Evolutionary conservation across 1,140 invertebrate genomes (phyloP).

Genomic region (Drosophila pallidifrons): DNA sequence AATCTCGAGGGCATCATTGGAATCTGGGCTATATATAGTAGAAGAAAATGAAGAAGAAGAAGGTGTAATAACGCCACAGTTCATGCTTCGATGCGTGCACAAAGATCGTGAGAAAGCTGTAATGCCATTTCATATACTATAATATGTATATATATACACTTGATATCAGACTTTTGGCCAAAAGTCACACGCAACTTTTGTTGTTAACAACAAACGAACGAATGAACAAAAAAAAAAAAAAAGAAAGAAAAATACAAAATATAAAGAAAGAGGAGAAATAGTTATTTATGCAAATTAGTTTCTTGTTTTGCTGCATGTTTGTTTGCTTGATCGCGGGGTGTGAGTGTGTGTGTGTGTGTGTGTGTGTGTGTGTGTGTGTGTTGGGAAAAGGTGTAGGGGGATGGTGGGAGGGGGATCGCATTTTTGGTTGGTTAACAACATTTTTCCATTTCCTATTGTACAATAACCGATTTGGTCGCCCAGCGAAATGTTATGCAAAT

Average conservation of each 20-base stretch:
- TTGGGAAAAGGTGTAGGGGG: too few relatives aligned
- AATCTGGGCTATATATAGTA: too few relatives aligned
- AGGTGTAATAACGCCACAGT: slow-evolving; percentile 7
- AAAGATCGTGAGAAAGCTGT: slow-evolving; percentile 45
- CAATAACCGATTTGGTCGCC: slow-evolving; percentile 35
- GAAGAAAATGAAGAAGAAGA: neutral
- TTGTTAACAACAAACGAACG: slow-evolving; percentile 1
- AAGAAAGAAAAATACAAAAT: neutral
- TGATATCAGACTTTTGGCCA: slow-evolving; percentile 12
- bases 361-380: too few relatives aligned
- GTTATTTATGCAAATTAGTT: slow-evolving; percentile 43
- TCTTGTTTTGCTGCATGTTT: slow-evolving; percentile 19
- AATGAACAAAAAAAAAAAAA: too few relatives aligned
- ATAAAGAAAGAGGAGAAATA: slow-evolving; percentile 16
- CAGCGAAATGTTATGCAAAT: slow-evolving; percentile 50
- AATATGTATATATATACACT: slow-evolving; percentile 15
- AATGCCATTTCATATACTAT: slow-evolving; percentile 23
- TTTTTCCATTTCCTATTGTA: slow-evolving; percentile 51
- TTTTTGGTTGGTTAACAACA: slow-evolving; percentile 29
- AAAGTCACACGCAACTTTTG: slow-evolving; percentile 47
- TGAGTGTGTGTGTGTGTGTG: too few relatives aligned
- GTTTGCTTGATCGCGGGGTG: neutral
- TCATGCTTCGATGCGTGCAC: slow-evolving; percentile 16
- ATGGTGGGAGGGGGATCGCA: neutral
- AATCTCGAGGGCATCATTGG: too few relatives aligned